Conservation (phyloP, 1,140 invertebrate genomes). For the Varroa destructor region DNA sequence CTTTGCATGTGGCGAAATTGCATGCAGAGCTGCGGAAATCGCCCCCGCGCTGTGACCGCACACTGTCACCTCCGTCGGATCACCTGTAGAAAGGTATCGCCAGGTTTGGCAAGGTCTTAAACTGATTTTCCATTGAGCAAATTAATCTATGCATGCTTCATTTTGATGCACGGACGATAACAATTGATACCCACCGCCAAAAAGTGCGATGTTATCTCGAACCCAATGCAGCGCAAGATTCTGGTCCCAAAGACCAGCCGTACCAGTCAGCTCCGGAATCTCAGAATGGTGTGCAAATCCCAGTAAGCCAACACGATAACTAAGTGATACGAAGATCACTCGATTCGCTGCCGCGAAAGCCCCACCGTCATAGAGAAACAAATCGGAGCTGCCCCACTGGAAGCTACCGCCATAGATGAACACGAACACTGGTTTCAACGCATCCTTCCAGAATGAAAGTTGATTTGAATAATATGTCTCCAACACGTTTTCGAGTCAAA, state of each 20-base stretch:
- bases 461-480: too few relatives aligned
- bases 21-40: constrained; percentile 10
- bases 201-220: constrained; percentile 74
- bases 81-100: background rate
- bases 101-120: background rate
- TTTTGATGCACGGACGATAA: background rate
- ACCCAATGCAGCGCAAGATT: constrained; percentile 86
- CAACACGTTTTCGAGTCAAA: too few relatives aligned
- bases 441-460: too few relatives aligned
- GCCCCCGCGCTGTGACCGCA: constrained; percentile 24
- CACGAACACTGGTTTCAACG: constrained; percentile 5
- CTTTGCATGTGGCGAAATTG: constrained; percentile 8
- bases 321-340: constrained; percentile 46
- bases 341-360: constrained; percentile 43
- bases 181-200: constrained; percentile 55
- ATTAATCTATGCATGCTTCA: background rate
- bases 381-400: constrained; percentile 40
- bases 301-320: constrained; percentile 63
- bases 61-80: background rate
- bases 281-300: constrained; percentile 79
- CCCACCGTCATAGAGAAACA: constrained; percentile 45
- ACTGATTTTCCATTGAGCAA: background rate
- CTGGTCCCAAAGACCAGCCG: constrained; percentile 86
- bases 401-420: constrained; percentile 24
- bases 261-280: constrained; percentile 69